These are phyloP conservation scores for Caenorhabditis japonica DNA, from an alignment of 2,888 invertebrate genomes.

Conservation along the genomic window DNA sequence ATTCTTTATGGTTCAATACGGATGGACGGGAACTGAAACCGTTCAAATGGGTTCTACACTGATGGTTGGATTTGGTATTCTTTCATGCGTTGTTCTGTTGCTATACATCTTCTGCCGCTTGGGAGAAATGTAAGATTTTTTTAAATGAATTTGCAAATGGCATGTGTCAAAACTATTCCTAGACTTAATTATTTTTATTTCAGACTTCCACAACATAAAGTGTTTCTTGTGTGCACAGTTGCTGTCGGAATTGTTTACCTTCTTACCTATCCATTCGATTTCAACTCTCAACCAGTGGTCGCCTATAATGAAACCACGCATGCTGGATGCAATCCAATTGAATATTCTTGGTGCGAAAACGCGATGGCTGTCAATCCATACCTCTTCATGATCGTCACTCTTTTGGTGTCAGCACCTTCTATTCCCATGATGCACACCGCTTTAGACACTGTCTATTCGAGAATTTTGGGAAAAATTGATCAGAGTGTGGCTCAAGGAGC, in stretches of 20 bases:
- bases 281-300: slow-evolving; percentile 37
- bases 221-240: slow-evolving; percentile 33
- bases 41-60: slow-evolving; percentile 39
- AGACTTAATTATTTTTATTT: too few relatives aligned
- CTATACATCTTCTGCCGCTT: slow-evolving; percentile 48
- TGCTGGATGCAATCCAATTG: slow-evolving; percentile 47
- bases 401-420: slow-evolving; percentile 31
- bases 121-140: slow-evolving; percentile 49
- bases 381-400: slow-evolving; percentile 30
- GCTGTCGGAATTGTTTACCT: slow-evolving; percentile 34
- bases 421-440: slow-evolving; percentile 52
- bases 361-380: slow-evolving; percentile 36
- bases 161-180: neutral
- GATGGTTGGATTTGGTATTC: slow-evolving; percentile 38
- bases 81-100: slow-evolving; percentile 35
- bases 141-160: too few relatives aligned
- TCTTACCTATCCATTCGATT: slow-evolving; percentile 46
- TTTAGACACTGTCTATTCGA: slow-evolving; percentile 58
- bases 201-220: slow-evolving; percentile 47
- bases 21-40: slow-evolving; percentile 52
- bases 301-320: slow-evolving; percentile 51
- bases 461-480: slow-evolving; percentile 60
- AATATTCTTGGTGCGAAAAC: slow-evolving; percentile 55
- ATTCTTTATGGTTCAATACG: slow-evolving; percentile 52
- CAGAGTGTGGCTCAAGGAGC: slow-evolving; percentile 63